Base-by-base conservation (phyloP, 2,888 invertebrate genomes). In the Drosophila cognata region DNA sequence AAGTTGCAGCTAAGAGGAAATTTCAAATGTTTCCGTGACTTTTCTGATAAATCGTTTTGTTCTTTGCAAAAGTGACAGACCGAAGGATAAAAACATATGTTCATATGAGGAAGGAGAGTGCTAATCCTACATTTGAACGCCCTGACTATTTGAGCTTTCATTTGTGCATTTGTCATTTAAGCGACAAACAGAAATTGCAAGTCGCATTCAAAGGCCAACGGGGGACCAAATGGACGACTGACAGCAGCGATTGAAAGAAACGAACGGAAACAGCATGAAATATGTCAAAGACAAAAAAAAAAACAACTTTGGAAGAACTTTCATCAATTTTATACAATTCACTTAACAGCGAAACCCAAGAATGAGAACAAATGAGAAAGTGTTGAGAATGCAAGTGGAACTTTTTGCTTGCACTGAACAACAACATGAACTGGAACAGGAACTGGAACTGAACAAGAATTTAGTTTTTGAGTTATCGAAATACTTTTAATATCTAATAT, bases 81-180 rank as follows among this genome's bases (percentile, higher is more conserved):
- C 1, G 50, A 29, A 13, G 13, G 36, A 69, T 5, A 31, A 3
- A 25, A 38, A 28, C 56, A 38, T 56, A 56, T 56, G 56, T 56
- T 28, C 51, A 62, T 51, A 13, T n/a, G 11, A n/a, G 35, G 35
- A 18, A 25, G 33, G 18, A 55, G 43, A 35, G 63, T 16, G 64
- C 67, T 79, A 82, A 77, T 76, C 70, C 71, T 25, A 46, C 50
- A 59, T 67, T 56, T 64, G 56, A 71, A 58, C 60, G 48, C 56
- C 53, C 43, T 48, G 64, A 78, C 70, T 75, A 60, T 73, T 86
- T 84, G 82, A 81, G 76, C 74, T 75, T 84, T 82, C 72, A 79
- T 79, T 77, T 82, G 77, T 71, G 77, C 88, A 75, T 78, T 84
- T 88, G 81, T 83, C 84, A 84, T 57, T 60, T 50, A 74, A 60